Conservation (phyloP, 2,797 vertebrate species). For the Kryptolebias ocellatus region DNA sequence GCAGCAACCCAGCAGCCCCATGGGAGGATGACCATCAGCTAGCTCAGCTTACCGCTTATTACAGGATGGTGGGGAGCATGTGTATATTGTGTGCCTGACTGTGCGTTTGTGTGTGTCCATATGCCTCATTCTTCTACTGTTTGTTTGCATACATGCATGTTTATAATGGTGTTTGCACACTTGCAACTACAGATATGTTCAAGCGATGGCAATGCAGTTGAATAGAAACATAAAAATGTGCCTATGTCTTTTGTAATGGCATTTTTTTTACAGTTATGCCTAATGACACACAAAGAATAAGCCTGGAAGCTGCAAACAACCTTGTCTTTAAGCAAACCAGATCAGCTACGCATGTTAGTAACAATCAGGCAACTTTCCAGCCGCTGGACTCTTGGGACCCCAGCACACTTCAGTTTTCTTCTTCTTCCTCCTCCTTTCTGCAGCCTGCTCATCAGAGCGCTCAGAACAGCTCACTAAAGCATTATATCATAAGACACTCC, state of each 20-base stretch:
- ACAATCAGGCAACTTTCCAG: slow-evolving; percentile 82
- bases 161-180: slow-evolving; percentile 10
- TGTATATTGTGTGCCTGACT: slow-evolving; percentile 59
- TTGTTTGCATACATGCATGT: slow-evolving; percentile 31
- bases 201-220: slow-evolving; percentile 9
- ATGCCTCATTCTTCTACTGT: slow-evolving; percentile 21
- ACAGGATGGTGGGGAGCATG: slow-evolving; percentile 78
- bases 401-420: slow-evolving; percentile 67
- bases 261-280: slow-evolving; percentile 59
- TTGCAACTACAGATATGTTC: slow-evolving; percentile 15
- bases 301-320: slow-evolving; percentile 75
- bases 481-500: slow-evolving; percentile 79
- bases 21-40: slow-evolving; percentile 89
- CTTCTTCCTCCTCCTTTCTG: slow-evolving; percentile 43
- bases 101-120: slow-evolving; percentile 36
- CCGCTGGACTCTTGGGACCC: slow-evolving; percentile 75
- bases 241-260: slow-evolving; percentile 57
- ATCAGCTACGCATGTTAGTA: slow-evolving; percentile 82
- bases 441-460: slow-evolving; percentile 73
- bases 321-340: slow-evolving; percentile 76
- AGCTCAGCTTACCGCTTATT: slow-evolving; percentile 90
- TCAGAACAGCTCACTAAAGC: slow-evolving; percentile 77
- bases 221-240: slow-evolving; percentile 57
- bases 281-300: slow-evolving; percentile 77
- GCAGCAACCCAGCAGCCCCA: slow-evolving; percentile 88